Base-by-base conservation (phyloP, 2,113 vertebrate genomes). In the Pleuronectes platessa region DNA sequence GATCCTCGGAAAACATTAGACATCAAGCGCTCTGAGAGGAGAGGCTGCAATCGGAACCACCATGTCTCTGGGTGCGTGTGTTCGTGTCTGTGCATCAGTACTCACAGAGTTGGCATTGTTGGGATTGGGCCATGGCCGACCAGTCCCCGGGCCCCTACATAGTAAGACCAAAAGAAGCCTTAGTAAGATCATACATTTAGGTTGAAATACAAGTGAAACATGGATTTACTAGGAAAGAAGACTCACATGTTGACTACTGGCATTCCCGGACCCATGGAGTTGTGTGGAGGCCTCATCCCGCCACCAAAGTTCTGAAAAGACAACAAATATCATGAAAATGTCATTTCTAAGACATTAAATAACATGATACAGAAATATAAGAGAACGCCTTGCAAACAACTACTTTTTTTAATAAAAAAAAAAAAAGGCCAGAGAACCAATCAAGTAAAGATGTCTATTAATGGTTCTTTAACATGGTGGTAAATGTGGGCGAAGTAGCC, bases 271-370 rank as follows among this genome's bases (percentile, higher is more conserved):
- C 97, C 97, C 92, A 99, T 96, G 88, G 96, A 95, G 90, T 99
- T 99, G 93, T 97, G 98, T 92, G 98, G 98, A 92, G 98, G 98
- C 93, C 98, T 96, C 97, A 99, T 99, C 78, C 97, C 97, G 64
- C 97, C 97, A 83, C 96, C 96, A 74, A 99, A 99, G 94, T 95
- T 98, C 98, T 99, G 95, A 95, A 93, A 35, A 87, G 94, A 90
- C 92, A 79, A 71, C 27, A 17, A 79, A 78, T 51, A 10, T 64
- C 5, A 85, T 6, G 59, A 24, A 15, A 42, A n/a, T n/a, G 6
- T 31, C 0, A 18, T 17, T 51, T 51, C 4, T 7, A 51, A 17
- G 1, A 20, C 47, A 3, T 18, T 35, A 35, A 37, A 51, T n/a
- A 20, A 37, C 3, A 7, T n/a, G 11, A 40, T n/a, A 21, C 31